Conservation (phyloP, 2,888 invertebrate species). For the Ophion obscuratus region DNA sequence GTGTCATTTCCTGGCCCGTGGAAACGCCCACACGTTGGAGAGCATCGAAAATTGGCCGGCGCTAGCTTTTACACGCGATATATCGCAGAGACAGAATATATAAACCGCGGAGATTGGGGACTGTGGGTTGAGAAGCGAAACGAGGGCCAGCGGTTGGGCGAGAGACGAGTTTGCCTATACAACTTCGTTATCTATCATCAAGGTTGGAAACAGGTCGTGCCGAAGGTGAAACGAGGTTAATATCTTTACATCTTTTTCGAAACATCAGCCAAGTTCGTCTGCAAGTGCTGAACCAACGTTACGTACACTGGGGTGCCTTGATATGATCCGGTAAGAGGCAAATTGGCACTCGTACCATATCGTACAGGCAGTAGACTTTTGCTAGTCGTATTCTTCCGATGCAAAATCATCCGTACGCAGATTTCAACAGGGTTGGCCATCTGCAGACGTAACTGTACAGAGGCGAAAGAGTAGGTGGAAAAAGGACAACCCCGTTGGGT, state of each 20-base stretch:
- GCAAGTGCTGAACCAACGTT: conserved; percentile 1
- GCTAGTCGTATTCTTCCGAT: not conserved
- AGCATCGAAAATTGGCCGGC: conserved; percentile 7
- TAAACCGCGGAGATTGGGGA: not conserved
- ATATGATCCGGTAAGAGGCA: not conserved
- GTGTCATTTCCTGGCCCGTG: conserved; percentile 54
- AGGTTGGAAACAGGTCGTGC: conserved; percentile 19
- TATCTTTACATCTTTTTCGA: conserved; percentile 17
- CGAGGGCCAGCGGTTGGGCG: not conserved
- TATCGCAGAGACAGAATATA: conserved; percentile 16
- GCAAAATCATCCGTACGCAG: not conserved
- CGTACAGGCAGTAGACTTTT: not conserved
- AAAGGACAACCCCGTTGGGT: not conserved
- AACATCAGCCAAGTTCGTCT: not conserved
- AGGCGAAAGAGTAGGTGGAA: not conserved
- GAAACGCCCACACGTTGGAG: not conserved
- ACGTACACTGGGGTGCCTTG: not conserved
- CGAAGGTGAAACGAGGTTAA: conserved; percentile 31
- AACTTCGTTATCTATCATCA: conserved; percentile 45
- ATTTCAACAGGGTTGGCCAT: not conserved
- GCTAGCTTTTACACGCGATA: conserved; percentile 26
- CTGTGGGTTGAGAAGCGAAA: conserved; percentile 1
- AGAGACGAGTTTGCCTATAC: conserved; percentile 17
- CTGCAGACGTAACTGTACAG: not conserved
- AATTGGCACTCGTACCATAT: not conserved